phyloP scores from a whole-genome alignment of 2,888 invertebrate species.

The Agelastica alni region DNA sequence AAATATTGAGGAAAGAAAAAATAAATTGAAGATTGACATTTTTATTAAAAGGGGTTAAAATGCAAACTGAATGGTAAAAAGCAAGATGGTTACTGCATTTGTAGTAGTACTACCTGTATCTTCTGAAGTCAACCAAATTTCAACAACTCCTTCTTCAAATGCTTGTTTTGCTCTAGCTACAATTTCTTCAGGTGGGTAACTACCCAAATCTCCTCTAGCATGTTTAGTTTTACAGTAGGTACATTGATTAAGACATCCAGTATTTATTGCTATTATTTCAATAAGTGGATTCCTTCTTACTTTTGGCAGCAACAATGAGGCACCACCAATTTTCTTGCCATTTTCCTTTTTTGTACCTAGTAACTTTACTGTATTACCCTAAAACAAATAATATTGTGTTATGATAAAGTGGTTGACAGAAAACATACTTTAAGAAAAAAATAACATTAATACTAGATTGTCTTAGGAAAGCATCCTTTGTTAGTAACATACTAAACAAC shows the following conservation, averaged over 20 bases:
- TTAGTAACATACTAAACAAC: too few relatives aligned
- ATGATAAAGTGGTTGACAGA: too few relatives aligned
- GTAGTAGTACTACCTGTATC: constrained; percentile 74
- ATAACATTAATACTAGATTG: too few relatives aligned
- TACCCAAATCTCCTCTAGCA: constrained; percentile 94
- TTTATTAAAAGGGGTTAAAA: too few relatives aligned
- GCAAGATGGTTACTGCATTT: too few relatives aligned
- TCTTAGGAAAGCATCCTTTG: too few relatives aligned
- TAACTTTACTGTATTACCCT: constrained; percentile 60
- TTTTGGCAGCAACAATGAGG: constrained; percentile 17
- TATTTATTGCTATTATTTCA: constrained; percentile 96
- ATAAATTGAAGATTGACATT: too few relatives aligned
- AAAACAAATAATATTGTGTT: too few relatives aligned
- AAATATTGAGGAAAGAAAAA: not conserved
- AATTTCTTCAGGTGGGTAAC: constrained; percentile 89
- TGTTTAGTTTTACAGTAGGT: constrained; percentile 99
- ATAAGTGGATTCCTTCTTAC: constrained; percentile 91
- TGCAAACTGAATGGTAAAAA: too few relatives aligned
- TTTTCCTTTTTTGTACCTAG: constrained; percentile 75
- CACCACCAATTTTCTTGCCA: constrained; percentile 78
- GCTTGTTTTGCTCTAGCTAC: constrained; percentile 84
- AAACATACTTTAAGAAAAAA: too few relatives aligned
- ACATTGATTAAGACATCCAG: constrained; percentile 96
- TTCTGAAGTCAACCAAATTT: constrained; percentile 97
- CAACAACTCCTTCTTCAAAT: constrained; percentile 89